Conservation (phyloP, 2,797 vertebrate species). For the Myotis pilosus region DNA sequence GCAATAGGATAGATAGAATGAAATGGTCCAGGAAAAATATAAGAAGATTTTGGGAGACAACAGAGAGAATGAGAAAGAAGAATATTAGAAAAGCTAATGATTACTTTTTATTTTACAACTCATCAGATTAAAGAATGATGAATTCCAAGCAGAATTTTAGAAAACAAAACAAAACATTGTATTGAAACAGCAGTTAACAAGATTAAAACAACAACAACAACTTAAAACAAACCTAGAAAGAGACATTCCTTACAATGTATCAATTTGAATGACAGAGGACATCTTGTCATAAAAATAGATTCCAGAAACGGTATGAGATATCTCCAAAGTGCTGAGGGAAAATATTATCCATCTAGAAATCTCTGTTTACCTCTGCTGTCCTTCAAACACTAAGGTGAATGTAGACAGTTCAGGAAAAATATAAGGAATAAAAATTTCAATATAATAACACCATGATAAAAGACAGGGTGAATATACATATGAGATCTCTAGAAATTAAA, state of each 20-base stretch:
- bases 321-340: slow-evolving; percentile 32
- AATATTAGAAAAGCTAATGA: neutral
- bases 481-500: no score
- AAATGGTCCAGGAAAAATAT: neutral
- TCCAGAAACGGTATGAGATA: neutral
- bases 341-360: slow-evolving; percentile 18
- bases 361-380: neutral
- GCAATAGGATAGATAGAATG: neutral
- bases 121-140: neutral
- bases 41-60: neutral
- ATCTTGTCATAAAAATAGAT: slow-evolving; percentile 23
- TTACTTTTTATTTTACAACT: neutral
- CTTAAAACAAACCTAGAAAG: neutral
- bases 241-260: neutral
- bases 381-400: neutral
- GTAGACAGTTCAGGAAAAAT: neutral
- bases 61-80: neutral
- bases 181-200: neutral
- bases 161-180: neutral
- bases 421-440: no score
- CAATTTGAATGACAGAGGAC: neutral
- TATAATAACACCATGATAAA: no score
- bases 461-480: no score
- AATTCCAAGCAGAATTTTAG: neutral
- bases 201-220: neutral